Conservation (phyloP, 2,888 invertebrate species). For the Galeopsomyia nigrocyanea region DNA sequence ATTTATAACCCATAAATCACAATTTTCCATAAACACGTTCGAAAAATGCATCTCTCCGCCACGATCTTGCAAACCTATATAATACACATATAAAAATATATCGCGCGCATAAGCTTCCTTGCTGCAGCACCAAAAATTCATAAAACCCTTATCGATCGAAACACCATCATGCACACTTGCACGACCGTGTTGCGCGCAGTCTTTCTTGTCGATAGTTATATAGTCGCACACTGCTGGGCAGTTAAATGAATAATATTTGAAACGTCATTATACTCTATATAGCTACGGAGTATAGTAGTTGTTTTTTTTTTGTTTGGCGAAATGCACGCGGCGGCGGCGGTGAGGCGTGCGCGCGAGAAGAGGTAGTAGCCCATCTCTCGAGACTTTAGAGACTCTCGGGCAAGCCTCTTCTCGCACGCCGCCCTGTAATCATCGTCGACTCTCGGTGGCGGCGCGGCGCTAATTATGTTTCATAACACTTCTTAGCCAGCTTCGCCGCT, state of each 20-base stretch:
- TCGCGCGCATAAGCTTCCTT: conserved; percentile 1
- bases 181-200: too few species aligned
- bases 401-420: conserved; percentile 55
- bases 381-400: conserved; percentile 4
- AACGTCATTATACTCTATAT: conserved; percentile 33
- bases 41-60: neutral
- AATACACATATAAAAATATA: too few species aligned
- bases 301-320: too few species aligned
- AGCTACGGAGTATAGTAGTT: too few species aligned
- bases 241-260: conserved; percentile 45
- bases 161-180: too few species aligned
- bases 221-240: conserved; percentile 2
- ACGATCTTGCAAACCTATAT: too few species aligned
- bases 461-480: conserved; percentile 70
- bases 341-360: conserved; percentile 11
- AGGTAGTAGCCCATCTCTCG: conserved; percentile 21
- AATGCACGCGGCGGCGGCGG: neutral
- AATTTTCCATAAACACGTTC: conserved; percentile 41
- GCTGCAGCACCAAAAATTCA: neutral
- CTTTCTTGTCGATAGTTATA: too few species aligned
- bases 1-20: conserved; percentile 42
- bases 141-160: conserved; percentile 5
- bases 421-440: conserved; percentile 70
- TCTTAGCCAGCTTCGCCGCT: conserved; percentile 67
- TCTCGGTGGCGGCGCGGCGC: conserved; percentile 69